Base-by-base conservation (phyloP, 2,113 vertebrate genomes). In the Heterotis niloticus region DNA sequence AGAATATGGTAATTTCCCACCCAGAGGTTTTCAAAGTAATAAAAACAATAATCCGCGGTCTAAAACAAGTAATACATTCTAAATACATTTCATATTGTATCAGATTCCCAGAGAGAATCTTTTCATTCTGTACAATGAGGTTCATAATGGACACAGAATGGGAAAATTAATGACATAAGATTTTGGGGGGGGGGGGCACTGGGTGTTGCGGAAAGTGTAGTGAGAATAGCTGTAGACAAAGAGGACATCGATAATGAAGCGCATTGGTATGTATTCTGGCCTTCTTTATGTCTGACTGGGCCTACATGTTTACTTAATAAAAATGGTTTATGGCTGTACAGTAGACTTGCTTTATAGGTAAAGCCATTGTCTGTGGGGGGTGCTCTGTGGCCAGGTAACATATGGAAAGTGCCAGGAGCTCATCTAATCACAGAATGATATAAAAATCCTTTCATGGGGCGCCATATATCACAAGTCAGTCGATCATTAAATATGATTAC, bases 401-500 rank as follows among this genome's bases (percentile, higher is more conserved):
- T 94, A 94, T 92, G 92, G 93, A 94, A 94, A 69, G 94, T 93
- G 90, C 91, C 91, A 93, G 93, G 94, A 92, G 90, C 91, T 90
- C 91, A 91, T 89, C 93, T 93, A 94, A 94, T 93, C 92, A 92
- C 92, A 93, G 92, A 93, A 94, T 92, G 91, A 88, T 87, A 91
- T 94, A 92, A 92, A 93, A 88, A 88, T 92, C 92, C 90, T 91
- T 96, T 96, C 95, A 96, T 95, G 94, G 94, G 93, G 94, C 93
- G 93, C 92, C 95, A 94, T 95, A 95, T 94, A 96, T 96, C 95
- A 95, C 95, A 94, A 94, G 95, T 95, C 94, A 94, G 94, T 95
- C 94, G 95, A 96, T 98, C 96, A 97, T 98, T 96, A 96, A 95
- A 95, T 94, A 95, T 97, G 95, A 98, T 97, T 95, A 95, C 94